phyloP scores from a whole-genome alignment of 2,797 vertebrate species.

The Momotus momota region DNA sequence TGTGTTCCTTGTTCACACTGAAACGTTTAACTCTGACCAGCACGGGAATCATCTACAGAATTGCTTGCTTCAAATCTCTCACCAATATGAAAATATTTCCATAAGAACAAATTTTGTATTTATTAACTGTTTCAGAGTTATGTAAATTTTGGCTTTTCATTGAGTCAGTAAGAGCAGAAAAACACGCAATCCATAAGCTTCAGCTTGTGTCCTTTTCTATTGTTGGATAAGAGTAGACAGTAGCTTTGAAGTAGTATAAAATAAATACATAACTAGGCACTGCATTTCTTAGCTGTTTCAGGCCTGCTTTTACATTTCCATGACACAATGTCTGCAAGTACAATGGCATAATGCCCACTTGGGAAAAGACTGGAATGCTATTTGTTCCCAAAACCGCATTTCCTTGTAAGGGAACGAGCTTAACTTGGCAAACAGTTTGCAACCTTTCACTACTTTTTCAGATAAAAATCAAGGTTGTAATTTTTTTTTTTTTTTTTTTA shows the following conservation, averaged over 20 bases:
- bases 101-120: neutral
- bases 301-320: slow-evolving; percentile 54
- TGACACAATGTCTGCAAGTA: slow-evolving; percentile 59
- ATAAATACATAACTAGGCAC: neutral
- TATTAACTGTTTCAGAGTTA: neutral
- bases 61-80: neutral
- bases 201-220: neutral
- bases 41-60: neutral
- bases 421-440: slow-evolving; percentile 25
- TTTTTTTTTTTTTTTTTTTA: neutral
- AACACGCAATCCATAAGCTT: neutral
- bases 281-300: slow-evolving; percentile 45
- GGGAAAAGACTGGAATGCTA: slow-evolving; percentile 61
- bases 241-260: neutral
- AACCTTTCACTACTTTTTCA: slow-evolving; percentile 35
- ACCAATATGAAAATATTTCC: neutral
- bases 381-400: slow-evolving; percentile 57
- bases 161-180: neutral
- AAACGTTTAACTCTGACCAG: neutral
- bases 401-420: slow-evolving; percentile 63
- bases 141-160: neutral
- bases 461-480: slow-evolving; percentile 10
- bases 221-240: neutral
- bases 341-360: slow-evolving; percentile 67
- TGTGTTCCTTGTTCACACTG: neutral